Evolutionary conservation across 2,888 invertebrate species (phyloP).

Genomic region (Xestoiulus laeticollis): DNA sequence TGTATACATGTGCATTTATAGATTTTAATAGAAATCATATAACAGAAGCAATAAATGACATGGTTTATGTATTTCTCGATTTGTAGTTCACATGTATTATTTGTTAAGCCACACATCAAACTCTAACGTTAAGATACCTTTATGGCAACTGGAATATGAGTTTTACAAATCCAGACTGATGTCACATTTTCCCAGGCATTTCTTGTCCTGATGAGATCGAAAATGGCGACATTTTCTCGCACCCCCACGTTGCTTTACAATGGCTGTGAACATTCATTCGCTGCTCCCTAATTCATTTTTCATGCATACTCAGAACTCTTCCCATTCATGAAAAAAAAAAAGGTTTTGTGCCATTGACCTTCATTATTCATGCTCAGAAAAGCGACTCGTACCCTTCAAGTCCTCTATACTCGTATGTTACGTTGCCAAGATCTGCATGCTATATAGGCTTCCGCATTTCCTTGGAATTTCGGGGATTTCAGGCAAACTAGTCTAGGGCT

Average conservation of each 20-base stretch:
- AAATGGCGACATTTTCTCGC: not conserved
- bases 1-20: too few relatives aligned
- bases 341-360: not conserved
- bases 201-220: not conserved
- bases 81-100: too few relatives aligned
- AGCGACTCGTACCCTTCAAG: not conserved
- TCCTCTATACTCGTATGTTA: not conserved
- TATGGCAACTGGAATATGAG: not conserved
- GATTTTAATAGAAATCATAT: too few relatives aligned
- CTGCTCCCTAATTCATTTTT: not conserved
- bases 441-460: not conserved
- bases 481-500: not conserved
- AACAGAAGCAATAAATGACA: too few relatives aligned
- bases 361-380: constrained; percentile 1
- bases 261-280: not conserved
- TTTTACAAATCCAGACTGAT: not conserved
- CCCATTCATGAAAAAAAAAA: constrained; percentile 22
- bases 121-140: too few relatives aligned
- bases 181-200: not conserved
- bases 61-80: too few relatives aligned
- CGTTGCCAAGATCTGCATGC: not conserved
- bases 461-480: not conserved
- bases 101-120: too few relatives aligned
- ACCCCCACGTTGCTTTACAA: not conserved
- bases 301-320: not conserved